These are phyloP conservation scores for Eriosoma lanigerum DNA, from an alignment of 1,140 invertebrate species.

Conservation along the genomic window DNA sequence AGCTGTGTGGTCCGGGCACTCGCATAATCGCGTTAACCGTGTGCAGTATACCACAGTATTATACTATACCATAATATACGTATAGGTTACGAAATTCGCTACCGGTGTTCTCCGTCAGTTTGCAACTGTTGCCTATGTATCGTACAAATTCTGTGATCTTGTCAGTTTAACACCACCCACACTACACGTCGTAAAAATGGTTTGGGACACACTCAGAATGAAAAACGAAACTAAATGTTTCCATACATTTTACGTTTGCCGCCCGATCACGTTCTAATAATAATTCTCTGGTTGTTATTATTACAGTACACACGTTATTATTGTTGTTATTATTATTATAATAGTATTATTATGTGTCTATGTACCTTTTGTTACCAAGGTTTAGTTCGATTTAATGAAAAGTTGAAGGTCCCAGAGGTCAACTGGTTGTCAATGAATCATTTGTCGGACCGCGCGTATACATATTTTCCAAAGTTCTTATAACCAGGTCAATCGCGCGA, in stretches of 20 bases:
- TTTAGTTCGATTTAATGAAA: constrained; percentile 41
- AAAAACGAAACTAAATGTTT: too few species aligned
- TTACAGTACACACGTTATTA: too few species aligned
- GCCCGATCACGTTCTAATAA: constrained; percentile 40
- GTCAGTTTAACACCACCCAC: constrained; percentile 26
- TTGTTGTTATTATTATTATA: too few species aligned
- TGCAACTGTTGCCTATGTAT: neutral
- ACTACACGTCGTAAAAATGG: neutral
- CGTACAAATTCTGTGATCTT: constrained; percentile 41
- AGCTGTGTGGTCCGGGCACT: constrained; percentile 36
- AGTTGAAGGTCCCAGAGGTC: constrained; percentile 46
- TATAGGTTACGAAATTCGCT: constrained; percentile 27
- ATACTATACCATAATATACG: too few species aligned
- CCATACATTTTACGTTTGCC: neutral
- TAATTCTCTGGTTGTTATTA: constrained; percentile 7
- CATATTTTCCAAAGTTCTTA: constrained; percentile 24
- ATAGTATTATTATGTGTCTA: too few species aligned
- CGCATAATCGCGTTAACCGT: constrained; percentile 12
- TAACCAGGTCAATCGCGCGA: constrained; percentile 30
- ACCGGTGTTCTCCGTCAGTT: constrained; percentile 38
- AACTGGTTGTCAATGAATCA: constrained; percentile 50
- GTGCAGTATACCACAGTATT: neutral
- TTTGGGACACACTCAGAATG: too few species aligned
- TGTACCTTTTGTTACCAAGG: constrained; percentile 41
- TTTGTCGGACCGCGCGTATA: neutral